phyloP scores from a whole-genome alignment of 2,113 vertebrate genomes.

The Laticauda colubrina region DNA sequence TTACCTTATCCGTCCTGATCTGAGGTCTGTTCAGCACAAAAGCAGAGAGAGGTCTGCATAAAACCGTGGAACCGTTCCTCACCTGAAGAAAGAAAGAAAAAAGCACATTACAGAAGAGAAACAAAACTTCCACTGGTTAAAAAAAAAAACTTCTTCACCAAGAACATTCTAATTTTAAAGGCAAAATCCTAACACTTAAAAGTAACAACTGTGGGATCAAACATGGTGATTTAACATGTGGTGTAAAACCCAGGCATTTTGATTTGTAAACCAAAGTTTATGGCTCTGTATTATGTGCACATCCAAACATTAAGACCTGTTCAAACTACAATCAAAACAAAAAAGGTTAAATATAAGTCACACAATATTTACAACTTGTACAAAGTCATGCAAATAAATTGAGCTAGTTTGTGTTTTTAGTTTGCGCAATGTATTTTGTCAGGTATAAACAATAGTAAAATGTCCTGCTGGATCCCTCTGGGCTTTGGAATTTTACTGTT shows the following conservation, averaged over 20 bases:
- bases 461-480: neutral
- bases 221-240: neutral
- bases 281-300: neutral
- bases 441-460: neutral
- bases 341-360: neutral
- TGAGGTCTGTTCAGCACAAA: slow-evolving; percentile 52
- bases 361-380: neutral
- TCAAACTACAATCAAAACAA: neutral
- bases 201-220: neutral
- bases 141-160: neutral
- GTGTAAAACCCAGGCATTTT: neutral
- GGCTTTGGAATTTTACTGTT: neutral
- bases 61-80: slow-evolving; percentile 59
- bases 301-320: neutral
- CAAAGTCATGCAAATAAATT: neutral
- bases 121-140: neutral
- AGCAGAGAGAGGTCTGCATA: slow-evolving; percentile 64
- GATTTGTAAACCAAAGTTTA: neutral
- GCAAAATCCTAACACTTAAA: neutral
- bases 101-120: neutral
- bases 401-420: neutral
- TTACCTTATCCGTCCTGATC: slow-evolving; percentile 60
- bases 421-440: neutral
- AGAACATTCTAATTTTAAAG: neutral
- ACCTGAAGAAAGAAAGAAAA: slow-evolving; percentile 54